phyloP scores from a whole-genome alignment of 2,888 invertebrate species.

The Watsonalla cultraria region DNA sequence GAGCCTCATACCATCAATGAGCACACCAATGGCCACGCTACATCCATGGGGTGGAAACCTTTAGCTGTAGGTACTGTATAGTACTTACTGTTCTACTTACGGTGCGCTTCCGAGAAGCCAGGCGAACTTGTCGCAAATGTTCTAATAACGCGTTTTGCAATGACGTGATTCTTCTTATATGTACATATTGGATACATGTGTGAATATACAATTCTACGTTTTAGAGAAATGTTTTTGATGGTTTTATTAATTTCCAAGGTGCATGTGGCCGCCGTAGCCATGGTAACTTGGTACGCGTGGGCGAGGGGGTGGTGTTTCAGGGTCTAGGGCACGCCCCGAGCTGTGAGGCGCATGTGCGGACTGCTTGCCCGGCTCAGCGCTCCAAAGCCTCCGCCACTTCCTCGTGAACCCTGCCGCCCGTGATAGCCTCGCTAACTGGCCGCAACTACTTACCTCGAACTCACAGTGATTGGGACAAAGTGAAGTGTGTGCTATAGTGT shows the following conservation, averaged over 20 bases:
- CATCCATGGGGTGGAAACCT: slow-evolving; percentile 55
- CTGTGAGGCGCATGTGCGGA: slow-evolving; percentile 59
- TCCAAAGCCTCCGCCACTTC: slow-evolving; percentile 51
- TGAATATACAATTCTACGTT: slow-evolving; percentile 12
- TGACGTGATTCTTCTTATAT: too few species aligned
- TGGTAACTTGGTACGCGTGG: slow-evolving; percentile 59
- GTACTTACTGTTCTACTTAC: slow-evolving; percentile 42
- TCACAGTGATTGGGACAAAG: neutral
- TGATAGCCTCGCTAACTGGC: slow-evolving; percentile 10
- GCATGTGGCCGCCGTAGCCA: slow-evolving; percentile 47
- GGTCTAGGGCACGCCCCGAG: slow-evolving; percentile 79
- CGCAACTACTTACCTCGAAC: neutral
- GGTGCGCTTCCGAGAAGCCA: slow-evolving; percentile 37
- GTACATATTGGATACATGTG: neutral
- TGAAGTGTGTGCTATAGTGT: neutral
- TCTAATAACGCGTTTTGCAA: too few species aligned
- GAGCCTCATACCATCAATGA: slow-evolving; percentile 47
- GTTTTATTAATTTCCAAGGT: slow-evolving; percentile 4
- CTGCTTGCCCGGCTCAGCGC: slow-evolving; percentile 39
- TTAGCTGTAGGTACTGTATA: slow-evolving; percentile 1
- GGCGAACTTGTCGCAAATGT: too few species aligned
- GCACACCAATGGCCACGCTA: slow-evolving; percentile 53
- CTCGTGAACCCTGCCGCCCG: slow-evolving; percentile 33
- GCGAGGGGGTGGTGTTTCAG: slow-evolving; percentile 70
- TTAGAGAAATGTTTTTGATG: slow-evolving; percentile 17